These are phyloP conservation scores for Diabrotica virgifera DNA, from an alignment of 1,140 invertebrate genomes.

Conservation along the genomic window DNA sequence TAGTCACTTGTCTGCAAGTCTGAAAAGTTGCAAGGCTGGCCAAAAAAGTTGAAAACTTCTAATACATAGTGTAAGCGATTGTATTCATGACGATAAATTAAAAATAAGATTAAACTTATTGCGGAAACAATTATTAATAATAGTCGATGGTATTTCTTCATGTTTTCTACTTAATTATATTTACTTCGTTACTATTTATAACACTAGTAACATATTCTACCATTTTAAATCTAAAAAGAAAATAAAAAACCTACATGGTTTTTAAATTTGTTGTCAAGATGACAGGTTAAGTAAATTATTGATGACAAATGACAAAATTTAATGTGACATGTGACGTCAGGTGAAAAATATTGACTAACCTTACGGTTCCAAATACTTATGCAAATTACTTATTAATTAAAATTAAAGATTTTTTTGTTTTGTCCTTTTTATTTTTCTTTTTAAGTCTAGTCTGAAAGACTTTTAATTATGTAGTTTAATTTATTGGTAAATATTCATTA, in stretches of 20 bases:
- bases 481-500: no score
- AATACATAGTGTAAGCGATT: conserved; percentile 70
- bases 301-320: no score
- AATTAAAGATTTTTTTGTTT: no score
- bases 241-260: neutral
- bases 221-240: neutral
- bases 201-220: neutral
- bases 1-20: conserved; percentile 54
- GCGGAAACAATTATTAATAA: conserved; percentile 61
- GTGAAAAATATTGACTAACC: no score
- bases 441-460: no score
- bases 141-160: conserved; percentile 76
- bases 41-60: conserved; percentile 75
- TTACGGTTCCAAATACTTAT: no score
- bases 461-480: no score
- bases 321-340: no score
- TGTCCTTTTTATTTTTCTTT: no score
- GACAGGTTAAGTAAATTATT: no score
- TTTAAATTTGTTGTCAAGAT: no score
- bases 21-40: conserved; percentile 54
- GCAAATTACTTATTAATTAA: no score
- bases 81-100: conserved; percentile 76
- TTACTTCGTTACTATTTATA: neutral
- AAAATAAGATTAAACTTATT: conserved; percentile 64
- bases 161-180: conserved; percentile 40